phyloP scores from a whole-genome alignment of 2,797 vertebrate genomes.

The Tokudaia tokunoshimensis region DNA sequence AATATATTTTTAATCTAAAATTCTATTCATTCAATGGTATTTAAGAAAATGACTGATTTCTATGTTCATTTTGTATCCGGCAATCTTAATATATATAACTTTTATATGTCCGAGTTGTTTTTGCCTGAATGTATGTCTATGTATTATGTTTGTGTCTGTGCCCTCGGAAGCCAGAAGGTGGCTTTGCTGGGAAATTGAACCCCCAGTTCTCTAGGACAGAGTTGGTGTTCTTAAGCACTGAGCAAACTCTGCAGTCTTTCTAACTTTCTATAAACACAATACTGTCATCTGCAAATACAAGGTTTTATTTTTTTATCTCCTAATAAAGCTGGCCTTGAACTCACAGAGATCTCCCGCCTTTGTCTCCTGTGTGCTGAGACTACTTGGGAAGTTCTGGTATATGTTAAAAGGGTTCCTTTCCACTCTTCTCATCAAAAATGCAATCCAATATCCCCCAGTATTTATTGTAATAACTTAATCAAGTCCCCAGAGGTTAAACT shows the following conservation, averaged over 20 bases:
- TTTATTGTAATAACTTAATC: background rate
- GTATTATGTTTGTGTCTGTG: background rate
- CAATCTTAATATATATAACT: background rate
- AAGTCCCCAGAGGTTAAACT: background rate
- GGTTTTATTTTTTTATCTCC: background rate
- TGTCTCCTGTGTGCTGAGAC: background rate
- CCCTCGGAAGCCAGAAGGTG: background rate
- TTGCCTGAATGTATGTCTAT: background rate
- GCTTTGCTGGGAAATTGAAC: background rate
- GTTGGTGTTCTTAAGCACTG: background rate
- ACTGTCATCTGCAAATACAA: background rate
- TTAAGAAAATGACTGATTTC: background rate
- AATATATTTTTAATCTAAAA: background rate
- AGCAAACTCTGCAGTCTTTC: background rate
- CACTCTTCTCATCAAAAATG: background rate
- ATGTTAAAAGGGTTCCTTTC: background rate
- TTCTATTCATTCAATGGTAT: background rate
- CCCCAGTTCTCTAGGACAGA: background rate
- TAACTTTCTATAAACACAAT: background rate
- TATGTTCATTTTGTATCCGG: background rate
- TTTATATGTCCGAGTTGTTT: background rate
- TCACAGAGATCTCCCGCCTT: background rate
- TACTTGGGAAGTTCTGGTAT: background rate
- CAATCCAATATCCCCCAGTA: background rate
- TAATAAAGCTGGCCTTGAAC: background rate